A percentile compares a stretch with the other conserved stretches of the same genome.
phyloP scores from a whole-genome alignment of 2,888 invertebrate genomes.

The Alviniconcha strummeri region DNA sequence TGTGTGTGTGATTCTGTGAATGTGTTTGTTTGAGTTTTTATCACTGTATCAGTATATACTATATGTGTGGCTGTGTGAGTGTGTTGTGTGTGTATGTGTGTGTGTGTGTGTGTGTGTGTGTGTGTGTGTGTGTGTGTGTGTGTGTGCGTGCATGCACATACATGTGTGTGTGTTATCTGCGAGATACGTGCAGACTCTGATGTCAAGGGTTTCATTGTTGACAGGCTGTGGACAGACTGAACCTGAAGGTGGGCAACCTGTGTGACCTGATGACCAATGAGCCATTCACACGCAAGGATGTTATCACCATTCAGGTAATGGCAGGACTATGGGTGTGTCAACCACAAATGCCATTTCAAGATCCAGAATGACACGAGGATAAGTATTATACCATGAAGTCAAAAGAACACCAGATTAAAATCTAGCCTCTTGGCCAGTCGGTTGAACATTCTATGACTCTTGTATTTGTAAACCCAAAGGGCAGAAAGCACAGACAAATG shows the following conservation, averaged over 20 bases:
- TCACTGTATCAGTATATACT: background rate
- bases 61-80: background rate
- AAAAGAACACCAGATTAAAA: too few relatives aligned
- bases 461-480: too few relatives aligned
- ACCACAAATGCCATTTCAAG: too few relatives aligned
- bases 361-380: too few relatives aligned
- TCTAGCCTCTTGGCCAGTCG: too few relatives aligned
- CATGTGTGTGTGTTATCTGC: background rate
- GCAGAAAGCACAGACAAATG: too few relatives aligned
- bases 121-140: conserved; percentile 14
- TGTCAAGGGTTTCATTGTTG: too few relatives aligned
- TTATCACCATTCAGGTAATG: conserved; percentile 87
- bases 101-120: conserved; percentile 19
- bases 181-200: too few relatives aligned
- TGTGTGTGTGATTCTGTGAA: too few relatives aligned
- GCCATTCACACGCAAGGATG: conserved; percentile 89
- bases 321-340: background rate
- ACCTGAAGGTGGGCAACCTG: conserved; percentile 95
- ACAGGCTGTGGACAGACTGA: conserved; percentile 94
- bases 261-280: conserved; percentile 92
- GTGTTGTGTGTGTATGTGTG: conserved; percentile 20
- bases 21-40: too few relatives aligned
- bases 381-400: too few relatives aligned
- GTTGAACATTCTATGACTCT: too few relatives aligned
- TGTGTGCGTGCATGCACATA: background rate